Percentiles rank a stretch among this genome's conserved stretches.
Conservation (phyloP, 2,113 vertebrate species). For the Urocynchramus pylzowi region DNA sequence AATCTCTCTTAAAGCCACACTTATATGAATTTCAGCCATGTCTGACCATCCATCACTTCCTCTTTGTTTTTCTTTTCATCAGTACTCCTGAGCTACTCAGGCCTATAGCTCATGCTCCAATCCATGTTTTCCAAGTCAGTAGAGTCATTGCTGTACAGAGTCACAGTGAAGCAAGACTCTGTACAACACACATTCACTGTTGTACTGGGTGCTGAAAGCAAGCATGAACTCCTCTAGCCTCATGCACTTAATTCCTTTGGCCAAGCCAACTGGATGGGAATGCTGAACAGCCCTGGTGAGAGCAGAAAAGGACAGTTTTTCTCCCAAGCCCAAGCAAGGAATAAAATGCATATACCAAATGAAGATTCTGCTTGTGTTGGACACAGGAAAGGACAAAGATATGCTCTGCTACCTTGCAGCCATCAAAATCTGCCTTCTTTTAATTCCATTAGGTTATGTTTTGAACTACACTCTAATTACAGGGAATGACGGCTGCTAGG, state of each 20-base stretch:
- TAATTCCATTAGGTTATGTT: neutral
- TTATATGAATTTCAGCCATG: neutral
- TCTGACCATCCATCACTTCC: neutral
- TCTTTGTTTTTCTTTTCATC: neutral
- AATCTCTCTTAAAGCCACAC: neutral
- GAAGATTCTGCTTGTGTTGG: neutral
- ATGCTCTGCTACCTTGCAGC: neutral
- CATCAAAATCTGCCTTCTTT: neutral
- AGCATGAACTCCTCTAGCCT: neutral
- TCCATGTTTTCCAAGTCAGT: neutral
- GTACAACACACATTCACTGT: neutral
- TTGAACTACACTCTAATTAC: neutral
- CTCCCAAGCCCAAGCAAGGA: neutral
- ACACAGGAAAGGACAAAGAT: neutral
- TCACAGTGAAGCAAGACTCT: neutral
- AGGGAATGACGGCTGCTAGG: neutral
- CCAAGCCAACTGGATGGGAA: neutral
- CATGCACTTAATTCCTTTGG: neutral
- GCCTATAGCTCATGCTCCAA: neutral
- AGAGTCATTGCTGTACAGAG: neutral
- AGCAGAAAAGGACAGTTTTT: neutral
- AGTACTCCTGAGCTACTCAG: neutral
- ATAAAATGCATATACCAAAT: neutral
- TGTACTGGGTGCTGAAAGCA: neutral
- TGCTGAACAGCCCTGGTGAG: fast-evolving